Conservation (phyloP, 2,113 vertebrate species). For the Lagenorhynchus albirostris region DNA sequence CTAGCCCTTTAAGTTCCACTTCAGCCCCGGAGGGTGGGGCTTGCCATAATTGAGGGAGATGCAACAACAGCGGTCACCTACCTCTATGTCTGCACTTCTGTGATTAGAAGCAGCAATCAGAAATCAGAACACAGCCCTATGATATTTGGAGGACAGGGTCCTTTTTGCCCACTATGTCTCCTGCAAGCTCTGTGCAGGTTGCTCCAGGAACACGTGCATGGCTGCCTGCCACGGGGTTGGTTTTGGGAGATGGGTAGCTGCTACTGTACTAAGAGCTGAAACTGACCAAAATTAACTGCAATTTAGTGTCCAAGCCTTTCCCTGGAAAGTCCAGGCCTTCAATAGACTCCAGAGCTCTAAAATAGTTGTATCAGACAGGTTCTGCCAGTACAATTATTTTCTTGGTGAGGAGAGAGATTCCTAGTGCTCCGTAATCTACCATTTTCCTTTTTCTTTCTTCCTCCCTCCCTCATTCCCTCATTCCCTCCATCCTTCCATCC, state of each 20-base stretch:
- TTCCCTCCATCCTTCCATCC: accelerated
- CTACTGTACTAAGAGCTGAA: background rate
- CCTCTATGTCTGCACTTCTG: background rate
- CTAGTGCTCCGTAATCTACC: background rate
- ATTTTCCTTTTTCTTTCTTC: background rate
- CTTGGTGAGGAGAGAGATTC: background rate
- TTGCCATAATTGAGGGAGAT: background rate
- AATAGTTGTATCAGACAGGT: background rate
- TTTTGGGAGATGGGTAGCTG: background rate
- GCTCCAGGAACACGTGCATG: background rate
- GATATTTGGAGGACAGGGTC: background rate
- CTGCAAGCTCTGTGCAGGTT: background rate
- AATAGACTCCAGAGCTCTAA: background rate
- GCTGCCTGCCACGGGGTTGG: background rate
- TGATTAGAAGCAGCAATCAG: background rate
- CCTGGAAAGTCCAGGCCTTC: background rate
- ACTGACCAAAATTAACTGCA: background rate
- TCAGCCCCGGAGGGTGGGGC: background rate
- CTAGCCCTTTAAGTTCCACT: background rate
- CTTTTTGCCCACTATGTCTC: background rate
- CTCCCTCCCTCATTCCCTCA: accelerated
- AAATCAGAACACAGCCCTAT: background rate
- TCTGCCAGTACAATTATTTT: background rate
- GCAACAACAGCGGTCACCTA: background rate
- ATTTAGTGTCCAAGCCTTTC: background rate